Conservation (phyloP, 2,888 invertebrate species). For the Capitulum mitella region DNA sequence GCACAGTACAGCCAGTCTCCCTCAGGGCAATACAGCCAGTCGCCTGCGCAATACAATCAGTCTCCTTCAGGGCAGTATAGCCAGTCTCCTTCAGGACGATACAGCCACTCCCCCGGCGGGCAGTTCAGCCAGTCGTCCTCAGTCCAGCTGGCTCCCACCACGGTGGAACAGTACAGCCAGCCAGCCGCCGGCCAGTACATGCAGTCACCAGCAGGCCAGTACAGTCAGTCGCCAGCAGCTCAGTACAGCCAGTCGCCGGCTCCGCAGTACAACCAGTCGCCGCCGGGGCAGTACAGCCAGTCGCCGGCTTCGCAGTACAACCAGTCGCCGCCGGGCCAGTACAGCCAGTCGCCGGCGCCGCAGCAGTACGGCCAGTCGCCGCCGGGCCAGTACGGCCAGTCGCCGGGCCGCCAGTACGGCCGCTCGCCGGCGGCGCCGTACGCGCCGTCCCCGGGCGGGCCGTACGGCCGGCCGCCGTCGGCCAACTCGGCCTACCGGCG, state of each 20-base stretch:
- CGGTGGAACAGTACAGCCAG: background rate
- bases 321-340: background rate
- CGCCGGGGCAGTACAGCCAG: background rate
- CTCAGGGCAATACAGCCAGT: background rate
- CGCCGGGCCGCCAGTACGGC: background rate
- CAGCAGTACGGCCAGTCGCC: background rate
- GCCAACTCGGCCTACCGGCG: background rate
- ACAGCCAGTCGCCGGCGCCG: background rate
- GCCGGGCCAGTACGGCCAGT: background rate
- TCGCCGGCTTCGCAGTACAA: background rate
- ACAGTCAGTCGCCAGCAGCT: background rate
- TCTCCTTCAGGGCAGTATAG: background rate
- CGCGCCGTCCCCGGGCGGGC: conserved; percentile 44
- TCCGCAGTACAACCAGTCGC: conserved; percentile 24
- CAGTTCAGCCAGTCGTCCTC: too few species aligned
- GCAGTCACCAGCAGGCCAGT: background rate
- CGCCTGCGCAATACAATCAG: background rate
- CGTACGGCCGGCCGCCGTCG: conserved; percentile 28
- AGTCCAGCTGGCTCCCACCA: too few species aligned
- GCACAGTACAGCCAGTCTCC: conserved; percentile 2
- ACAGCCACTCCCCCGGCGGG: too few species aligned
- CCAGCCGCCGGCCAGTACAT: background rate
- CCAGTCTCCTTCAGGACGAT: background rate
- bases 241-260: background rate
- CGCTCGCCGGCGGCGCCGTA: background rate